Evolutionary conservation across 2,888 invertebrate genomes (phyloP).

Genomic region (Helobdella robusta): DNA sequence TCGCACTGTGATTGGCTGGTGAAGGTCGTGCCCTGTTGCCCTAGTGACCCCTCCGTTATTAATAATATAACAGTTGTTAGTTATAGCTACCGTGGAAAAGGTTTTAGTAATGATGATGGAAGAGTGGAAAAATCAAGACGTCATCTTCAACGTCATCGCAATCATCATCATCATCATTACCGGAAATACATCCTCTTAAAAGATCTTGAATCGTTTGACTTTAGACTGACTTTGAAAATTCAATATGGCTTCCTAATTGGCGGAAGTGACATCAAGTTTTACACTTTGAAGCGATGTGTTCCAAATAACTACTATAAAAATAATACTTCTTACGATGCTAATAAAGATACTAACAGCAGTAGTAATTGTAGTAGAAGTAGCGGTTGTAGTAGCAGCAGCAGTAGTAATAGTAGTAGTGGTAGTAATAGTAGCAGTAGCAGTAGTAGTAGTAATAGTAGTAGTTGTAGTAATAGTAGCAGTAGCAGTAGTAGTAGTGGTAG

Average conservation of each 20-base stretch:
- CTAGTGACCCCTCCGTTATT: too few relatives aligned
- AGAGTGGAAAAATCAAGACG: too few relatives aligned
- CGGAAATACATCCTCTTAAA: too few relatives aligned
- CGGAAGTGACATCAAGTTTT: too few relatives aligned
- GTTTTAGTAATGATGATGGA: too few relatives aligned
- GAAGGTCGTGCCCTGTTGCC: too few relatives aligned
- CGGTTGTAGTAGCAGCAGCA: slow-evolving; percentile 21
- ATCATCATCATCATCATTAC: slow-evolving; percentile 4
- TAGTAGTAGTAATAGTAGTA: slow-evolving; percentile 31
- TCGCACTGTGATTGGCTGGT: too few relatives aligned
- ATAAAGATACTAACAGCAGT: background rate
- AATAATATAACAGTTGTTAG: background rate
- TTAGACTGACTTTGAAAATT: too few relatives aligned
- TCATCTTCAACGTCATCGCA: background rate
- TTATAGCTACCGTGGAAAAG: background rate
- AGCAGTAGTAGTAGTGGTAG: slow-evolving; percentile 31
- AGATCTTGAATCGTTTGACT: too few relatives aligned
- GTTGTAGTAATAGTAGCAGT: slow-evolving; percentile 31
- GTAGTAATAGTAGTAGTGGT: slow-evolving; percentile 31
- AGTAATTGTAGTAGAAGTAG: slow-evolving; percentile 4
- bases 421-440: slow-evolving; percentile 32
- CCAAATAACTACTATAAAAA: background rate
- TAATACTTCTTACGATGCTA: background rate
- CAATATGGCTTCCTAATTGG: too few relatives aligned
- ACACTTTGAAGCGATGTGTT: too few relatives aligned